Percentiles rank a stretch among this genome's conserved stretches.
Conservation (phyloP, 1,140 invertebrate genomes). For the Parapsyche elsis region DNA sequence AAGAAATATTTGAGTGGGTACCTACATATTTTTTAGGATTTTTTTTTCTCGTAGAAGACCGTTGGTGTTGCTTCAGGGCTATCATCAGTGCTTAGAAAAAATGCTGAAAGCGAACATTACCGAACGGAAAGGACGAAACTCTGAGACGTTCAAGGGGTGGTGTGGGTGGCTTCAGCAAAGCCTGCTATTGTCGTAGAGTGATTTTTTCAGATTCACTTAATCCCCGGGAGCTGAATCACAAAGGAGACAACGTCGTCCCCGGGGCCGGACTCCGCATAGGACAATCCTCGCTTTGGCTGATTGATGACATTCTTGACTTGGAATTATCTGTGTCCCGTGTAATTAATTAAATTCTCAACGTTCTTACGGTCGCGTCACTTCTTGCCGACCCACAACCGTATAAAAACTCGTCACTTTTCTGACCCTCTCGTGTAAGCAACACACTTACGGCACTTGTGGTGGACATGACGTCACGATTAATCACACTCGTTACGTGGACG, state of each 20-base stretch:
- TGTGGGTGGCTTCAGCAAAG: not conserved
- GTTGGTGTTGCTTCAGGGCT: not conserved
- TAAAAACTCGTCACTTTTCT: too few species aligned
- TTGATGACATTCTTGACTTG: constrained; percentile 46
- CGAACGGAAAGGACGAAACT: not conserved
- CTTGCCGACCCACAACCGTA: too few species aligned
- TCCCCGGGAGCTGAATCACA: constrained; percentile 22
- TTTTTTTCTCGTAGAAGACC: not conserved
- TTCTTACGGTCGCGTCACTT: too few species aligned
- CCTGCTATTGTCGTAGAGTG: constrained; percentile 17
- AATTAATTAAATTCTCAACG: constrained; percentile 18
- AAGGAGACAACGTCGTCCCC: not conserved
- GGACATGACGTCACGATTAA: too few species aligned
- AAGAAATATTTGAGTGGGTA: too few species aligned
- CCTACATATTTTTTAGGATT: too few species aligned
- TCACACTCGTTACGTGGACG: too few species aligned
- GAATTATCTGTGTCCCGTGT: constrained; percentile 31
- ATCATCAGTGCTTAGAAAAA: constrained; percentile 7
- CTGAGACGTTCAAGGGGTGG: not conserved
- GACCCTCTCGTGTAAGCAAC: too few species aligned
- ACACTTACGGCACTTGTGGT: too few species aligned
- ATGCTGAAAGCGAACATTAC: constrained; percentile 6
- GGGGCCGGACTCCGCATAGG: not conserved
- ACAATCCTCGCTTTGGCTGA: constrained; percentile 31
- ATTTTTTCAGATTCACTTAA: constrained; percentile 29